phyloP scores from a whole-genome alignment of 53 echinoderm and acorn worm genomes.

The Holothuria scabra region DNA sequence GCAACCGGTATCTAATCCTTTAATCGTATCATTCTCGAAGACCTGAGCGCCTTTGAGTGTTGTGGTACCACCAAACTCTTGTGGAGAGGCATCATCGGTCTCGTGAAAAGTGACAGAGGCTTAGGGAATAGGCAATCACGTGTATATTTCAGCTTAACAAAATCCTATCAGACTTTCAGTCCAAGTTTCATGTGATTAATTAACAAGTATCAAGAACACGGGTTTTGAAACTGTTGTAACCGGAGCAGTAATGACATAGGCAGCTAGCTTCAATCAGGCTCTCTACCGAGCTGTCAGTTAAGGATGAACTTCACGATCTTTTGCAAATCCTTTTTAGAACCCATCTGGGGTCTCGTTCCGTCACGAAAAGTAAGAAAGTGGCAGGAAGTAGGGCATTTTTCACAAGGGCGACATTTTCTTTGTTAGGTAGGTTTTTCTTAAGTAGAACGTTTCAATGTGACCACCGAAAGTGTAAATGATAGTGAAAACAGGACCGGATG shows the following conservation, averaged over 20 bases:
- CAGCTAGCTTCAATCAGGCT: conserved; percentile 18
- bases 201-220: conserved; percentile 32
- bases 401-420: conserved; percentile 29
- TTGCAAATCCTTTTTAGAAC: conserved; percentile 17
- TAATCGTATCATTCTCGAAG: conserved; percentile 19
- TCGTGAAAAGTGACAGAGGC: conserved; percentile 2
- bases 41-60: conserved; percentile 26
- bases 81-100: conserved; percentile 2
- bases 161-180: conserved; percentile 33
- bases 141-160: conserved; percentile 43
- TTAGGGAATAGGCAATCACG: conserved; percentile 27
- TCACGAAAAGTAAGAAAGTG: conserved; percentile 11
- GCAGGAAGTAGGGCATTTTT: neutral
- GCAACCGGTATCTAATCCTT: conserved; percentile 36
- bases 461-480: too few relatives aligned
- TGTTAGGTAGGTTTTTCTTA: too few relatives aligned
- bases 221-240: conserved; percentile 16
- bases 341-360: conserved; percentile 27
- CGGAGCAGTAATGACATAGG: neutral
- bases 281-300: conserved; percentile 23
- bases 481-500: too few relatives aligned
- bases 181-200: conserved; percentile 46
- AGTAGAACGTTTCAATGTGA: too few relatives aligned
- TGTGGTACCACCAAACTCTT: conserved; percentile 13
- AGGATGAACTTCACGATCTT: conserved; percentile 26